Conservation (phyloP, 2,888 invertebrate species). For the Phymatocera aterrima region DNA sequence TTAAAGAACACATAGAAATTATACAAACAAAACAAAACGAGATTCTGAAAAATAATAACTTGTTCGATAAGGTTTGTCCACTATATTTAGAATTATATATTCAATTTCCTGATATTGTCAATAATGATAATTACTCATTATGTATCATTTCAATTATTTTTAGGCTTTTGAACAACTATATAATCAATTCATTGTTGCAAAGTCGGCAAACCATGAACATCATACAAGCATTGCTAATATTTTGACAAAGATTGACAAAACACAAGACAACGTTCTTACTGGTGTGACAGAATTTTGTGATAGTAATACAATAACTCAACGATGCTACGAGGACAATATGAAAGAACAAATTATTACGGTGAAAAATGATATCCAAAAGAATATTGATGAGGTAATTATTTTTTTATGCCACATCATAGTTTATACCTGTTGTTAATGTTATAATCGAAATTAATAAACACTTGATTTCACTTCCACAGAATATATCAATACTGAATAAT, state of each 20-base stretch:
- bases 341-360: conserved; percentile 56
- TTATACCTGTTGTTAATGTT: too few species aligned
- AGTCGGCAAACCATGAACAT: conserved; percentile 8
- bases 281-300: conserved; percentile 6
- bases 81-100: too few species aligned
- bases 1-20: conserved; percentile 56
- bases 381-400: conserved; percentile 62
- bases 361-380: conserved; percentile 55
- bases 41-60: conserved; percentile 20
- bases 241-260: conserved; percentile 17
- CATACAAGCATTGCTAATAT: conserved; percentile 17
- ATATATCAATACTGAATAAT: conserved; percentile 13
- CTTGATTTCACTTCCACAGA: not conserved
- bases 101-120: not conserved
- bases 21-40: conserved; percentile 56
- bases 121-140: not conserved
- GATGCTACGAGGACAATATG: conserved; percentile 57
- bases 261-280: not conserved
- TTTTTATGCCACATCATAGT: not conserved
- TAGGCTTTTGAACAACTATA: conserved; percentile 59
- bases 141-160: conserved; percentile 4
- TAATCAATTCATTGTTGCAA: conserved; percentile 45
- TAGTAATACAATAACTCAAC: conserved; percentile 50
- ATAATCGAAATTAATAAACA: conserved; percentile 52
- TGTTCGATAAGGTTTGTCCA: conserved; percentile 52